Evolutionary conservation across 37 sponge, comb jelly and placozoan genomes (phyloP).

Genomic region (Spongia lamella): DNA sequence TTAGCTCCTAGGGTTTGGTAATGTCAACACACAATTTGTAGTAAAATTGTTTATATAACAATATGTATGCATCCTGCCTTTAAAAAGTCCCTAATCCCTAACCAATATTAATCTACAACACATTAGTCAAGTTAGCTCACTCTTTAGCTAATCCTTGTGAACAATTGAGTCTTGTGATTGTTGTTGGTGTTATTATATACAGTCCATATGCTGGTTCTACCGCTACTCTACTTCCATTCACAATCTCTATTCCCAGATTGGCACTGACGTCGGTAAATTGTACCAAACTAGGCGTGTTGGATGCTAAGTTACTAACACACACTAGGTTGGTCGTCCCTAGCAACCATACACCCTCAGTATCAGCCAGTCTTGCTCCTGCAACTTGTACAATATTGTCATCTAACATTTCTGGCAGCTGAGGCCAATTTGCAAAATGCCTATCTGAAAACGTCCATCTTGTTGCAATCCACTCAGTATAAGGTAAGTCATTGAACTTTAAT

Average conservation of each 20-base stretch:
- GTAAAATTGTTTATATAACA: too few relatives aligned
- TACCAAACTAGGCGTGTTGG: slow-evolving; percentile 4
- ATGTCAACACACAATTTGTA: too few relatives aligned
- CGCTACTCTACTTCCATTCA: slow-evolving; percentile 19
- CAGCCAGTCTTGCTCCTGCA: slow-evolving; percentile 19
- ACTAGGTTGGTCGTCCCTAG: slow-evolving; percentile 30
- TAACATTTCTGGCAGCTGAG: slow-evolving; percentile 43
- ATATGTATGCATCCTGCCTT: too few relatives aligned
- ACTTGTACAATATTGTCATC: slow-evolving; percentile 40
- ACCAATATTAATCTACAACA: slow-evolving; percentile 6
- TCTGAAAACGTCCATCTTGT: slow-evolving; percentile 63
- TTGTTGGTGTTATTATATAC: slow-evolving; percentile 40
- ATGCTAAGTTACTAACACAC: slow-evolving; percentile 31
- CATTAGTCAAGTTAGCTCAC: not conserved
- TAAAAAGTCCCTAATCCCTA: too few relatives aligned
- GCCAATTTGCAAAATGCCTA: slow-evolving; percentile 60
- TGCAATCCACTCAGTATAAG: slow-evolving; percentile 82
- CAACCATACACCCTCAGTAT: slow-evolving; percentile 47
- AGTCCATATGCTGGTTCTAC: not conserved
- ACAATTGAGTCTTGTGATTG: slow-evolving; percentile 64
- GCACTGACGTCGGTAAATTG: slow-evolving; percentile 35
- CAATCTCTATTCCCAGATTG: slow-evolving; percentile 12
- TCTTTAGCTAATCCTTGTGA: not conserved
- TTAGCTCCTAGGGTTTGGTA: too few relatives aligned
- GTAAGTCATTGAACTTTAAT: slow-evolving; percentile 47